These are phyloP conservation scores for Hassar affinis DNA, from an alignment of 2,113 vertebrate genomes.

Conservation along the genomic window DNA sequence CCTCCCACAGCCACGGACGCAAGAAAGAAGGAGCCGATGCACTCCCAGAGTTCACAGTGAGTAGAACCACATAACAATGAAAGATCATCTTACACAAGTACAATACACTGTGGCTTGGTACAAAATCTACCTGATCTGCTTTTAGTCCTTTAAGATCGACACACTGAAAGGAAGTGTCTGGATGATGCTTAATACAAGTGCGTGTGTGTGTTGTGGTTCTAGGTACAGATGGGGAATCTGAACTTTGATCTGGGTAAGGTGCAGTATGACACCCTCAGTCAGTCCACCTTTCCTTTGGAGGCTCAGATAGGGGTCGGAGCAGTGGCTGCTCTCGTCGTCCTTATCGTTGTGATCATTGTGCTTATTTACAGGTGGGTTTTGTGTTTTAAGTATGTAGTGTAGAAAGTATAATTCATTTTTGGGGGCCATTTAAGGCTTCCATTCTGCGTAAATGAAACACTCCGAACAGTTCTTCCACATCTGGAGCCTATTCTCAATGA, in stretches of 20 bases:
- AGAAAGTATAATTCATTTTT: neutral
- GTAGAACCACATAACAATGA: conserved; percentile 41
- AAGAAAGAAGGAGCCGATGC: conserved; percentile 80
- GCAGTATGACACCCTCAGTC: conserved; percentile 88
- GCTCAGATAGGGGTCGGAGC: conserved; percentile 93
- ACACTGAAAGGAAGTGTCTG: neutral
- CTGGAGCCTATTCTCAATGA: conserved; percentile 13
- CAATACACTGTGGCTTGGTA: neutral
- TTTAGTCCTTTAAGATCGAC: neutral
- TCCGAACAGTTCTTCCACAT: conserved; percentile 15
- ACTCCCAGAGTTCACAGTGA: conserved; percentile 90
- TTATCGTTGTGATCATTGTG: conserved; percentile 92
- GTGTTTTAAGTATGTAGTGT: neutral
- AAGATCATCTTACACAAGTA: neutral
- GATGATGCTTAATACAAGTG: neutral
- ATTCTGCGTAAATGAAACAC: conserved; percentile 4
- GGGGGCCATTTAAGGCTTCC: neutral
- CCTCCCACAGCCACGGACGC: conserved; percentile 67
- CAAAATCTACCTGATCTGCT: neutral
- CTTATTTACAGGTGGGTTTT: conserved; percentile 89
- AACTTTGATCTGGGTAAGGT: conserved; percentile 88
- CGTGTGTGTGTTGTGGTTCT: conserved; percentile 41
- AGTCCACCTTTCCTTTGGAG: conserved; percentile 87
- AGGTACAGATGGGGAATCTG: conserved; percentile 96
- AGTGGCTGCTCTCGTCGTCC: conserved; percentile 86